phyloP scores from a whole-genome alignment of 2,888 invertebrate genomes.

The Anoplius nigerrimus region DNA sequence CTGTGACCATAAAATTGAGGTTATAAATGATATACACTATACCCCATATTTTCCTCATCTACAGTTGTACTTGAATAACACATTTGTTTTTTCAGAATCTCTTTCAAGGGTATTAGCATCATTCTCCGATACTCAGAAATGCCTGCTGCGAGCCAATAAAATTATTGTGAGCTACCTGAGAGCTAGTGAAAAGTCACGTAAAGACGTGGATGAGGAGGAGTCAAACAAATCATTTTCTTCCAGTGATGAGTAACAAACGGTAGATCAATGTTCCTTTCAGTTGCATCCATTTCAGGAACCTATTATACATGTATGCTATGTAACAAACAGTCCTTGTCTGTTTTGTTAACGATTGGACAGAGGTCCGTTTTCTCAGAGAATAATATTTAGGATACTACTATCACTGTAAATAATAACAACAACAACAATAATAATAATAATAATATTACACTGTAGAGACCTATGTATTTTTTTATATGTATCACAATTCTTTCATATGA shows the following conservation, averaged over 20 bases:
- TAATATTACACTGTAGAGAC: not conserved
- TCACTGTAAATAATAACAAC: not conserved
- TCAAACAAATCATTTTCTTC: too few relatives aligned
- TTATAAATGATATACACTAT: not conserved
- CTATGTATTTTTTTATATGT: slow-evolving; percentile 14
- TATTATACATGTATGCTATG: not conserved
- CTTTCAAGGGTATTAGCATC: slow-evolving; percentile 73
- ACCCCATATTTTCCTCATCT: not conserved
- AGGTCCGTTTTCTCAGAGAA: not conserved
- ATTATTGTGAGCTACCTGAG: slow-evolving; percentile 75
- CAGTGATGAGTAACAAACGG: too few relatives aligned
- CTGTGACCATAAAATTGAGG: not conserved
- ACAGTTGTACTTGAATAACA: not conserved
- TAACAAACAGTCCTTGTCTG: not conserved
- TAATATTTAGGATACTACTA: slow-evolving; percentile 10
- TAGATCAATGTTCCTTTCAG: too few relatives aligned
- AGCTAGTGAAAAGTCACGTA: slow-evolving; percentile 70
- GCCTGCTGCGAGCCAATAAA: slow-evolving; percentile 76
- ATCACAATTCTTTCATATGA: slow-evolving; percentile 42
- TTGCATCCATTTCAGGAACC: not conserved
- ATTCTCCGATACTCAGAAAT: slow-evolving; percentile 73
- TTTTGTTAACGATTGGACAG: not conserved
- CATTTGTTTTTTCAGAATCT: slow-evolving; percentile 73
- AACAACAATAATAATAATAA: not conserved
- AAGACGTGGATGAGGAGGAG: not conserved